Conservation (phyloP, 2,113 vertebrate species). For the Otolemur garnettii region DNA sequence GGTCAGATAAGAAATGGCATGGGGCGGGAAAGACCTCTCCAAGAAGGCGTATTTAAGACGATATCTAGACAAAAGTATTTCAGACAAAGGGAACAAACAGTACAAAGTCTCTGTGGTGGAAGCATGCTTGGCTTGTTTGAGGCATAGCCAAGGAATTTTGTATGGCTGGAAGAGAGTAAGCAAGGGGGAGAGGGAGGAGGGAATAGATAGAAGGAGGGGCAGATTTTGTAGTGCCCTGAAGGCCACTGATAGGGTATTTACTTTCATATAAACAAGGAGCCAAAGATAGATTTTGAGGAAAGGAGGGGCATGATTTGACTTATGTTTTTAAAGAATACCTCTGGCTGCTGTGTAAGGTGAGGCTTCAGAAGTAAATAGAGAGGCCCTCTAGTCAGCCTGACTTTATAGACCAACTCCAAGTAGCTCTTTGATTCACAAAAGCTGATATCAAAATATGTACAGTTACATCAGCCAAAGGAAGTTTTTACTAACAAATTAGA, state of each 20-base stretch:
- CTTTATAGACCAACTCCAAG: background rate
- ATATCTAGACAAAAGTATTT: background rate
- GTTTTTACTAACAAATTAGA: background rate
- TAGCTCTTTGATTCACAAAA: slow-evolving; percentile 5
- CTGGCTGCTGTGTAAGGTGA: slow-evolving; percentile 6
- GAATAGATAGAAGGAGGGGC: background rate
- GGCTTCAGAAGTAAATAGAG: background rate
- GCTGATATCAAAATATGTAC: background rate
- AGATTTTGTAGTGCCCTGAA: background rate
- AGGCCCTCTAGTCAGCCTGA: background rate
- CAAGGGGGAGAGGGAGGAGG: background rate
- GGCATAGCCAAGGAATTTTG: background rate
- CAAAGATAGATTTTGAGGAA: background rate
- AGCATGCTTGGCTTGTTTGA: background rate
- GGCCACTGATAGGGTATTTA: background rate
- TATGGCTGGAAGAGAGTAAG: background rate
- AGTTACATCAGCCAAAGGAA: background rate
- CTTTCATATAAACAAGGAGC: slow-evolving; percentile 26
- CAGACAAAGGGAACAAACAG: background rate
- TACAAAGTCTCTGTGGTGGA: background rate
- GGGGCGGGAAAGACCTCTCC: background rate
- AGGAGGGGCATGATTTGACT: background rate
- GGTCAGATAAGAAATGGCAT: slow-evolving; percentile 4
- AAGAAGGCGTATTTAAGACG: background rate
- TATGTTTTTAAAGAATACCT: slow-evolving; percentile 19